Evolutionary conservation across 2,888 invertebrate genomes (phyloP).

Genomic region (Drosophila algonquin): DNA sequence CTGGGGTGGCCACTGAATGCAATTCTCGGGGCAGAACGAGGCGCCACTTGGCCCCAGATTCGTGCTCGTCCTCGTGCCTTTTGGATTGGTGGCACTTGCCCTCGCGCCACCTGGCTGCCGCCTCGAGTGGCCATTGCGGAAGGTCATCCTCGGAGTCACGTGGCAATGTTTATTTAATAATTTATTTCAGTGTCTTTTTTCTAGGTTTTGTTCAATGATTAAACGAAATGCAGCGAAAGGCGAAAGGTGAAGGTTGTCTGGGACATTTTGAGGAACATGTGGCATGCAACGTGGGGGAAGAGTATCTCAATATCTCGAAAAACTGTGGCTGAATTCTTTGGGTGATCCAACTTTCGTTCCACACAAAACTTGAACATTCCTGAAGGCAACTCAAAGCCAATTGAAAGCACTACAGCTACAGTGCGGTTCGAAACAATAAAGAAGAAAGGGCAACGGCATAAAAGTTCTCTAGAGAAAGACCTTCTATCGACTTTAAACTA

Average conservation of each 20-base stretch:
- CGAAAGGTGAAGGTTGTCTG: neutral
- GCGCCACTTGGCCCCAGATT: constrained; percentile 35
- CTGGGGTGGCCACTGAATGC: neutral
- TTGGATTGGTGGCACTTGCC: neutral
- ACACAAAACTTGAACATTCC: too few relatives aligned
- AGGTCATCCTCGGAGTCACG: constrained; percentile 38
- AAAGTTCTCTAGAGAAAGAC: too few relatives aligned
- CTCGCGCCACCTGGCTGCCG: constrained; percentile 15
- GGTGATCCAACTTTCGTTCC: too few relatives aligned
- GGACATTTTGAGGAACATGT: too few relatives aligned
- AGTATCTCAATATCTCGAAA: too few relatives aligned
- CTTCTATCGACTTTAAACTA: too few relatives aligned
- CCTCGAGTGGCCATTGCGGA: constrained; percentile 10
- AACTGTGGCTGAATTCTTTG: too few relatives aligned
- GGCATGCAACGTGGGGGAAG: too few relatives aligned
- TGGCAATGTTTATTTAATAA: constrained; percentile 37
- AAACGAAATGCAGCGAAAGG: neutral
- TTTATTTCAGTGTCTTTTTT: constrained; percentile 20
- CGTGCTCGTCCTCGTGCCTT: constrained; percentile 12
- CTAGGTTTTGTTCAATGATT: neutral
- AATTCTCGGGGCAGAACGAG: constrained; percentile 19
- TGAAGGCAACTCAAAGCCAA: too few relatives aligned
- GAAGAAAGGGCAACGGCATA: too few relatives aligned
- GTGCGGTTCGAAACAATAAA: too few relatives aligned
- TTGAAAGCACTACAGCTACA: too few relatives aligned